Evolutionary conservation across 2,113 vertebrate species (phyloP), one percentile per base, ranked within the genome.

Genomic region (Burhinus oedicnemus): DNA sequence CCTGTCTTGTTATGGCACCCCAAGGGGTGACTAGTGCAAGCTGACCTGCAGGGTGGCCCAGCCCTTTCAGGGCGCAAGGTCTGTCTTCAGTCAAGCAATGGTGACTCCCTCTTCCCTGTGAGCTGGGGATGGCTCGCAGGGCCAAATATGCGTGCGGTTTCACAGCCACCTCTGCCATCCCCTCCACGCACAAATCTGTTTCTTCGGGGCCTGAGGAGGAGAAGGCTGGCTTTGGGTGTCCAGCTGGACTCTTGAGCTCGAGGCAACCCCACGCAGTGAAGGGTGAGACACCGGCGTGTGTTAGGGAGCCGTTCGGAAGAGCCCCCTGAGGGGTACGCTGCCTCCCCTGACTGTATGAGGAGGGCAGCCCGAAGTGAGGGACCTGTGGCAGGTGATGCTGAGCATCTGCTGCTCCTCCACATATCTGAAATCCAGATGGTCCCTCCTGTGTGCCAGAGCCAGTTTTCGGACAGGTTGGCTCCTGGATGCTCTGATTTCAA

Each of bases 231-330:
- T 55, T 25, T 4, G 6, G 20, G 38, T 4, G 6, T 27, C 52
- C 47, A 51, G 4, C 25, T 32, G 40, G 65, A 7, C 57, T 51
- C 27, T 30, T 30, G n/a, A 64, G 52, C 20, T 57, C 1, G 4
- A 47, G 54, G 54, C 57, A 65, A 7, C 4, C 11, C 47, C 22
- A 6, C 2, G 4, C 17, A 29, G 23, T 4, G 30, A 81, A 54
- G 60, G n/a, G 10, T 12, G 61, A 86, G 83, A 32, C 19, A 1
- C 8, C 17, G 15, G 27, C 0, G 0, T 7, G 23, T 17, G 30
- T 8, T 6, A 11, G 19, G 45, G 55, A 29, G 47, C 34, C 6
- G 3, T 26, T 40, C 0, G 3, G 25, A 32, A 83, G 38, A 82
- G 45, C 10, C 19, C 22, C 61, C 40, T 25, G 36, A 36, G 21